phyloP scores from a whole-genome alignment of 2,888 invertebrate genomes.

The Drosophila rubida region DNA sequence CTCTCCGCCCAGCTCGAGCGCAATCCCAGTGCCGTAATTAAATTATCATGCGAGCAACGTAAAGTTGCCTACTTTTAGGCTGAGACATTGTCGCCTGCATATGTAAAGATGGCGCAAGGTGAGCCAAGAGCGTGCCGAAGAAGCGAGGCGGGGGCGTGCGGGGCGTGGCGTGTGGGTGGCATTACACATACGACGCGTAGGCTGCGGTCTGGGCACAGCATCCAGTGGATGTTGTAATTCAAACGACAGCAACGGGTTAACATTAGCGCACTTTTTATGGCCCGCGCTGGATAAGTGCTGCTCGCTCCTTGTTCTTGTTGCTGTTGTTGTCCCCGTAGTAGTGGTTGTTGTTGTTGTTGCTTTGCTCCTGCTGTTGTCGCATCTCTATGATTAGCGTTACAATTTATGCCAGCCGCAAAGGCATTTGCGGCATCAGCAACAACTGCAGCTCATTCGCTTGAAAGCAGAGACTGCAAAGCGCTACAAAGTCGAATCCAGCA shows the following conservation, averaged over 20 bases:
- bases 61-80: slow-evolving; percentile 62
- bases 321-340: slow-evolving; percentile 21
- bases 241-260: slow-evolving; percentile 71
- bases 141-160: not conserved
- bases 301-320: slow-evolving; percentile 31
- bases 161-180: not conserved
- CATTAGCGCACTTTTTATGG: slow-evolving; percentile 77
- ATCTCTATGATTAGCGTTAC: slow-evolving; percentile 66
- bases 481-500: not conserved
- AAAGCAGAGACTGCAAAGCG: slow-evolving; percentile 1
- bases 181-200: slow-evolving; percentile 1
- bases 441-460: slow-evolving; percentile 38
- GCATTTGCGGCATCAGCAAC: slow-evolving; percentile 51
- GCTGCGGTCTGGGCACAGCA: slow-evolving; percentile 36
- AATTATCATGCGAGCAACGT: slow-evolving; percentile 73
- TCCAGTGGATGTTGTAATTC: slow-evolving; percentile 63
- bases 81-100: slow-evolving; percentile 53
- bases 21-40: slow-evolving; percentile 65
- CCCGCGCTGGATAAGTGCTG: slow-evolving; percentile 64
- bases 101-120: slow-evolving; percentile 41
- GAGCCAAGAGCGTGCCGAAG: not conserved
- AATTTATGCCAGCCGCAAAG: slow-evolving; percentile 70
- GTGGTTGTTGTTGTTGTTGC: slow-evolving; percentile 18
- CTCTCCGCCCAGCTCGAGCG: not conserved
- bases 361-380: slow-evolving; percentile 41